A percentile compares a stretch with the other conserved stretches of the same genome.
phyloP scores from a whole-genome alignment of 2,113 vertebrate genomes.

The Bambusicola thoracicus region DNA sequence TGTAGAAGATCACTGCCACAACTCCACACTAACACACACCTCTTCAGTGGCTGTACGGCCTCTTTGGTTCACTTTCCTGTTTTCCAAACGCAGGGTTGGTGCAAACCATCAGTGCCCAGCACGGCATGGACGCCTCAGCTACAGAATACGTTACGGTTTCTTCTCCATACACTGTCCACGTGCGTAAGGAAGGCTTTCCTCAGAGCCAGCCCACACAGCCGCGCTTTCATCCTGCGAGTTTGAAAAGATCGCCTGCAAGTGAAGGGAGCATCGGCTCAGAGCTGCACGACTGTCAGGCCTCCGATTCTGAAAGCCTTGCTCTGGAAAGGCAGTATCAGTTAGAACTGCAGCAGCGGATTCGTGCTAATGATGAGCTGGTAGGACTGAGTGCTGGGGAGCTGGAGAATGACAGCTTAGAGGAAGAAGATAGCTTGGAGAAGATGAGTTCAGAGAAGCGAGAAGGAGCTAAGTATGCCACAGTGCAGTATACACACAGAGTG shows the following conservation, averaged over 20 bases:
- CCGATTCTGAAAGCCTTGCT: slow-evolving; percentile 70
- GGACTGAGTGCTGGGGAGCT: neutral
- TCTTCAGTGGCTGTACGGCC: neutral
- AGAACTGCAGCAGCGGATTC: slow-evolving; percentile 35
- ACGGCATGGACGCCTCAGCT: neutral
- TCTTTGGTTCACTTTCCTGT: neutral
- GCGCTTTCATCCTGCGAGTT: neutral
- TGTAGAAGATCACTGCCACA: neutral
- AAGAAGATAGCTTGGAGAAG: slow-evolving; percentile 56
- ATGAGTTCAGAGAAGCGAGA: slow-evolving; percentile 3
- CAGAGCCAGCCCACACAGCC: neutral
- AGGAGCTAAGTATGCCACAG: neutral
- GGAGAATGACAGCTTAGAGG: slow-evolving; percentile 62
- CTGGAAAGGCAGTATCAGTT: slow-evolving; percentile 63
- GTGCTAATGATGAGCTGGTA: neutral
- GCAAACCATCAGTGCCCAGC: neutral
- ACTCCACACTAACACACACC: neutral
- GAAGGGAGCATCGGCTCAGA: neutral
- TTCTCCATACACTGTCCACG: neutral
- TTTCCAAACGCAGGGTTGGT: slow-evolving; percentile 35
- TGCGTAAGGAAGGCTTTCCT: neutral
- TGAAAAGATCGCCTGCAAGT: neutral
- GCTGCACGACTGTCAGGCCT: slow-evolving; percentile 73
- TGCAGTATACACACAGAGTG: fast-evolving
- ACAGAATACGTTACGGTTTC: neutral